phyloP scores from a whole-genome alignment of 2,113 vertebrate genomes.

The Pluvialis apricaria region DNA sequence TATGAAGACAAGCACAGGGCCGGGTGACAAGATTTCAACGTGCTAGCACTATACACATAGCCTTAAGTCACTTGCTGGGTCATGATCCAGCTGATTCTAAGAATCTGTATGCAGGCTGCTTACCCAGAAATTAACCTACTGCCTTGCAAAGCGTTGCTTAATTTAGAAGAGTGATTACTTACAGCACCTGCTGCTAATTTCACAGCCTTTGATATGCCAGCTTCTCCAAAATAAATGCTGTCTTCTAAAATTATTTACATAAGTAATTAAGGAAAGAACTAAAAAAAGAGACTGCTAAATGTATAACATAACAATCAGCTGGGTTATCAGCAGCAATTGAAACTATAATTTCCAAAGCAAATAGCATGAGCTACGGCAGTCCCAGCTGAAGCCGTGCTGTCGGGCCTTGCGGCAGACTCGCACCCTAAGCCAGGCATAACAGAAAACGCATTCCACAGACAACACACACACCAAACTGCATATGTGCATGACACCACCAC shows the following conservation, averaged over 20 bases:
- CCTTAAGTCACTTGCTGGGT: background rate
- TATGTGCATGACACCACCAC: background rate
- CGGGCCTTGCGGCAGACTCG: fast-evolving
- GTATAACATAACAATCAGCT: background rate
- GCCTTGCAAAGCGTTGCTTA: constrained; percentile 28
- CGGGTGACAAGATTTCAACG: background rate
- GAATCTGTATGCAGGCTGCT: background rate
- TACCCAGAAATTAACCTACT: constrained; percentile 51
- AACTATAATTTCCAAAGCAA: constrained; percentile 35
- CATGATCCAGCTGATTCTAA: background rate
- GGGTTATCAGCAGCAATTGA: constrained; percentile 10
- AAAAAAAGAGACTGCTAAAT: background rate
- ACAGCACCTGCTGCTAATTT: constrained; percentile 54
- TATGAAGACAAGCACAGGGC: background rate
- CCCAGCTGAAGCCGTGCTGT: background rate
- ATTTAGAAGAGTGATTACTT: constrained; percentile 51
- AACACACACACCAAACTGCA: background rate
- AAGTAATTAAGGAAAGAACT: constrained; percentile 34
- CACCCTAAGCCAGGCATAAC: background rate
- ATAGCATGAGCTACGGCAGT: background rate
- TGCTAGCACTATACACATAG: background rate
- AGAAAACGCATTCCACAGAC: background rate
- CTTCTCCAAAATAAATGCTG: background rate
- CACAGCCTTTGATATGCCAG: background rate
- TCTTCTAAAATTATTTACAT: constrained; percentile 29